These are phyloP conservation scores for Acronicta alni DNA, from an alignment of 2,888 invertebrate species.

Conservation along the genomic window DNA sequence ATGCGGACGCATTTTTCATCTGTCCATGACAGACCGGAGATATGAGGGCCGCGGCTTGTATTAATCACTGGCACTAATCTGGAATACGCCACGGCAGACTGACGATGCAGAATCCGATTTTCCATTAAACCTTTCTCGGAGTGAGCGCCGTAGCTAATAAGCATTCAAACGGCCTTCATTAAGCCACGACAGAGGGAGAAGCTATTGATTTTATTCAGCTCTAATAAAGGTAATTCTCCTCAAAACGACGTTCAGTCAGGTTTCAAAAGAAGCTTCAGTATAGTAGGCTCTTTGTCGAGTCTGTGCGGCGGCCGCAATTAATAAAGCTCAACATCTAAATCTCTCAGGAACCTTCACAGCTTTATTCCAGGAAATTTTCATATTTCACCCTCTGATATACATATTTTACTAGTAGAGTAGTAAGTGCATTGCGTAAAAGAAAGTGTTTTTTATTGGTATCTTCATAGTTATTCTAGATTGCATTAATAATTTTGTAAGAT, in stretches of 20 bases:
- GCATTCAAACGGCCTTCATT: conserved; percentile 80
- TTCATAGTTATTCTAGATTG: background rate
- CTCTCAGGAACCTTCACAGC: conserved; percentile 61
- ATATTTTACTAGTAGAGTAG: too few relatives aligned
- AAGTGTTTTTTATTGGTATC: background rate
- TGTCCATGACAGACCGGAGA: conserved; percentile 57
- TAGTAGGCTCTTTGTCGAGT: conserved; percentile 72
- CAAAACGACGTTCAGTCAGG: conserved; percentile 67
- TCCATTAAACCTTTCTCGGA: conserved; percentile 71
- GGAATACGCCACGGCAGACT: conserved; percentile 66
- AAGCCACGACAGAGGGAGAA: conserved; percentile 70
- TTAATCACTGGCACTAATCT: conserved; percentile 69
- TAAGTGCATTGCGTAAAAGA: too few relatives aligned
- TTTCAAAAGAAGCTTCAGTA: conserved; percentile 74
- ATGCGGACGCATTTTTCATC: conserved; percentile 55
- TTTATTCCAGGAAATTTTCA: conserved; percentile 17
- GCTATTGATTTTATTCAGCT: conserved; percentile 82
- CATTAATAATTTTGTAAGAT: background rate
- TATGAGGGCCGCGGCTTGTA: conserved; percentile 54
- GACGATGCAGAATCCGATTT: conserved; percentile 71
- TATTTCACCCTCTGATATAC: background rate
- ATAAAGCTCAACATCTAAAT: conserved; percentile 65
- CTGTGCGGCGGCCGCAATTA: conserved; percentile 63
- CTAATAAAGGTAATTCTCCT: conserved; percentile 79
- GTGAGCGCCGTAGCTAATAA: conserved; percentile 78